Evolutionary conservation across 2,888 invertebrate genomes (phyloP), one percentile per base, ranked within the genome.

Genomic region (Orthonevra nobilis): DNA sequence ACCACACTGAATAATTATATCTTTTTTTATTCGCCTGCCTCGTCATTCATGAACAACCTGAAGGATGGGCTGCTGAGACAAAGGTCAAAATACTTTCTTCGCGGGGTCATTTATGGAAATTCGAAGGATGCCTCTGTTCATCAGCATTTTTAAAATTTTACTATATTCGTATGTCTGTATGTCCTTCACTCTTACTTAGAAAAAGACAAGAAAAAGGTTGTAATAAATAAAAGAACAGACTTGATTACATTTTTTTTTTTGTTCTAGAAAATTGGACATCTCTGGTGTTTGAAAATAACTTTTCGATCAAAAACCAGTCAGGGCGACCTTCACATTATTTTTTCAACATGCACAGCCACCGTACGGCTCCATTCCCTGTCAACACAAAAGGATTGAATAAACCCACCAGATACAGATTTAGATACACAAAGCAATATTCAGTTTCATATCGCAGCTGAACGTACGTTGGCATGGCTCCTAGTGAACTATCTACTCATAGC

Each of bases 281-380:
- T 44, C 15, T 12, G 15, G 26, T 12, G 38, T 20, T 38, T 14
- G 28, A 28, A 42, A 63, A 32, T 40, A 32, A 36, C 9, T 50
- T 50, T 14, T 68, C 69, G 61, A 68, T 38, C 60, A 44, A 66
- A 32, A 30, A 54, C 74, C 66, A 74, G 38, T 20, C 69, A 42
- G n/a, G 63, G 56, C 69, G 75, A 63, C 75, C 75, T 75, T 69
- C 63, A 75, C 15, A 42, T 50, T 17, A 75, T 32, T 64, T 26
- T 38, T 38, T n/a, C n/a, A n/a, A 46, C 46, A 17, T 56, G 12
- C 1, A 12, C 19, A 19, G 6, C 9, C 1, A 20, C 6, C n/a
- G 20, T 15, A 30, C n/a, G 42, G 52, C 19, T 10, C 54, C 34
- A 36, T 12, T 30, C 14, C 38, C 12, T 32, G 15, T 12, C 9